Base-by-base conservation (phyloP, 2,113 vertebrate species). In the Anguilla japonica region DNA sequence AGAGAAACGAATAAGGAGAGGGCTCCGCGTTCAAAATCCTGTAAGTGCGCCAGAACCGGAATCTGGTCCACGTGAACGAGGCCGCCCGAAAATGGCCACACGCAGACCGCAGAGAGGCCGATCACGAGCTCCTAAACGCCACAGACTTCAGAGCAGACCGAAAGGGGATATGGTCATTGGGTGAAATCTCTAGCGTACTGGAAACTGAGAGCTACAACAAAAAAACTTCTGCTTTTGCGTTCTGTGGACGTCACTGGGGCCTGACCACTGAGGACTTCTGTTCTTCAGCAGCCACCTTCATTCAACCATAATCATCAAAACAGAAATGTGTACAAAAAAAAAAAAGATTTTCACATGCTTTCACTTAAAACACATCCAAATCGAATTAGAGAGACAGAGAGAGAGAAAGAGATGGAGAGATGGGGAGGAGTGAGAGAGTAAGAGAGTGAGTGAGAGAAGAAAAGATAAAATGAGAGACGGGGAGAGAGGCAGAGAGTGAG, bases 301-400 rank as follows among this genome's bases (percentile, higher is more conserved):
- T 29, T 67, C 9, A 34, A 34, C 60, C 22, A 8, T 67, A 2
- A 67, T 67, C 22, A 67, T 67, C 60, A 67, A 6, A 67, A 67
- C 22, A 67, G 18, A 67, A 67, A 26, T 26, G 18, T 67, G 15
- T 18, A 60, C 11, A 20, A 67, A 67, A 67, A 63, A 67, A 63
- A 67, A 67, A 22, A 26, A 3, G 5, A 11, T 14, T 81, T 80
- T 56, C 26, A 86, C 85, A 82, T 86, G 85, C 85, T 86, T 43
- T 41, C 81, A 86, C 57, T 82, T 63, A 82, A 85, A 80, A 81
- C 20, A 79, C 79, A 80, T 81, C 26, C 81, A 86, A 43, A 81
- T 81, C 34, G 26, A 82, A 56, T 41, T 67, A 39, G 43, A 86
- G 39, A 18, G 56, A 63, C 20, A 67, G 56, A 81, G 60, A 63